Evolutionary conservation across 1,140 invertebrate species (phyloP).

Genomic region (Manduca sexta): DNA sequence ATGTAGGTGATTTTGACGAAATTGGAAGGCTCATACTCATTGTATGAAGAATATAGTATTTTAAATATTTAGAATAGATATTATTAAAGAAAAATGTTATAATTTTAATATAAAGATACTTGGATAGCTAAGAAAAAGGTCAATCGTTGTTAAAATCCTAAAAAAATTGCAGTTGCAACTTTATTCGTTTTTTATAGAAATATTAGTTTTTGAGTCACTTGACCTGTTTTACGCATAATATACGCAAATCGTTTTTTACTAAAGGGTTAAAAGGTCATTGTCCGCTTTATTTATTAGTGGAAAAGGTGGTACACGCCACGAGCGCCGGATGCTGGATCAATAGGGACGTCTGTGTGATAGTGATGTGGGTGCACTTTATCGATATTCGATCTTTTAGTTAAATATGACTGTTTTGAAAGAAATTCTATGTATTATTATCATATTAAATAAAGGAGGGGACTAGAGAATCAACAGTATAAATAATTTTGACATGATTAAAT

Average conservation of each 20-base stretch:
- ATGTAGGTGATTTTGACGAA: too few relatives aligned
- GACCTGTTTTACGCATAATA: too few relatives aligned
- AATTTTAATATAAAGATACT: neutral
- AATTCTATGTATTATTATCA: neutral
- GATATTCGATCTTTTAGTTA: neutral
- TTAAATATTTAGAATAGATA: too few relatives aligned
- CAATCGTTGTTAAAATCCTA: neutral
- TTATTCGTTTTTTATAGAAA: neutral
- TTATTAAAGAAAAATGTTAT: too few relatives aligned
- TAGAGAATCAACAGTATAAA: neutral
- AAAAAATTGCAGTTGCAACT: neutral
- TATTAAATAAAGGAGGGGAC: neutral
- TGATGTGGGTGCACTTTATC: constrained; percentile 17
- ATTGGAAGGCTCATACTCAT: too few relatives aligned
- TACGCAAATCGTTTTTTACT: neutral
- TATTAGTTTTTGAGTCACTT: neutral
- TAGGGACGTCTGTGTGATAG: constrained; percentile 51
- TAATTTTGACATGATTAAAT: too few relatives aligned
- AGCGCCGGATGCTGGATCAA: constrained; percentile 48
- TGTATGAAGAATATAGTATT: too few relatives aligned
- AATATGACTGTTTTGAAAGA: neutral
- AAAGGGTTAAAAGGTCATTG: constrained; percentile 41
- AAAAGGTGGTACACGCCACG: constrained; percentile 21
- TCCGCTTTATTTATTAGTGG: constrained; percentile 17
- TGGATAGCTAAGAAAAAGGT: neutral